These are phyloP conservation scores for Rhynchotus rufescens DNA, from an alignment of 2,797 vertebrate species.

Conservation along the genomic window DNA sequence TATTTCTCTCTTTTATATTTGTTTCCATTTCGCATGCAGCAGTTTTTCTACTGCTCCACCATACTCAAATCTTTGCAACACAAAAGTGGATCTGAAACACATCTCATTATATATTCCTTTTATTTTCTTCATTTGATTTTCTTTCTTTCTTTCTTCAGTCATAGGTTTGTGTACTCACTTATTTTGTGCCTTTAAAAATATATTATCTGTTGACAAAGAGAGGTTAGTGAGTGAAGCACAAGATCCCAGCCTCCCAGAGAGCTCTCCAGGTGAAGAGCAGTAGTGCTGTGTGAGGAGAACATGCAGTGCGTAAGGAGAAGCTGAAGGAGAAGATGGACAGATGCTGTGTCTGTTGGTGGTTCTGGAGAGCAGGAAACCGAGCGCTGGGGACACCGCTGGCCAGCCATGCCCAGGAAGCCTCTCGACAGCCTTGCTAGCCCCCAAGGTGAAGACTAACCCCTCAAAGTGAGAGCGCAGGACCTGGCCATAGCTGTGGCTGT, in stretches of 20 bases:
- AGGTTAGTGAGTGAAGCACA: not conserved
- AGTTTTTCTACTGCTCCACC: not conserved
- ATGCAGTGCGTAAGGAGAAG: not conserved
- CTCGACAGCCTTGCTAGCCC: not conserved
- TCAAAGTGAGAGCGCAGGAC: not conserved
- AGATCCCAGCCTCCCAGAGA: not conserved
- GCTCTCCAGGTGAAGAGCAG: not conserved
- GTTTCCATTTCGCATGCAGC: not conserved
- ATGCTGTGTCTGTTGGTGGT: not conserved
- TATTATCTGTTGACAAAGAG: not conserved
- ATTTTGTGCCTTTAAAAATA: not conserved
- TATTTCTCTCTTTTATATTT: not conserved
- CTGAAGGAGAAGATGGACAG: not conserved
- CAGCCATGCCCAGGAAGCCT: accelerated
- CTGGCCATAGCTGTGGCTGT: not conserved
- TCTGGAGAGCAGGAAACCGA: not conserved
- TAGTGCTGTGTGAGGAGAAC: not conserved
- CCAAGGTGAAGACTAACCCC: not conserved
- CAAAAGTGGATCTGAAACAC: not conserved
- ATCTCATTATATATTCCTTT: not conserved
- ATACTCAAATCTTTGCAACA: not conserved
- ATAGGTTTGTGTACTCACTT: not conserved
- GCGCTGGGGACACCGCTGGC: accelerated
- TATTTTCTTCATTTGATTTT: not conserved
- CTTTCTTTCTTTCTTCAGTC: not conserved